Evolutionary conservation across 1,140 invertebrate genomes (phyloP).

Genomic region (Thaumetopoea pityocampa): DNA sequence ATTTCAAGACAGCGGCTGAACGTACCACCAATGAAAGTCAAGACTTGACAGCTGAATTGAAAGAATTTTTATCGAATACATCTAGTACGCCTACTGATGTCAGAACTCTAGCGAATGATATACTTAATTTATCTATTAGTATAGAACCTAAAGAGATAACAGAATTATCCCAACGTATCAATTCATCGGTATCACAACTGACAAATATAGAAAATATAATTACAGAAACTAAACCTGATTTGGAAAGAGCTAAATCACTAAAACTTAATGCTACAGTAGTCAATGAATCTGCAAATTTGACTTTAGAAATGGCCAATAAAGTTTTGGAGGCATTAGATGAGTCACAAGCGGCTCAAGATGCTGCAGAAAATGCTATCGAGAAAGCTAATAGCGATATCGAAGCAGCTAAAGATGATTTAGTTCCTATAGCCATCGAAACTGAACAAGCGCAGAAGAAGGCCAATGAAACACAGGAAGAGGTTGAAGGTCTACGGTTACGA

Average conservation of each 20-base stretch:
- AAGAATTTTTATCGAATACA: slow-evolving; percentile 84
- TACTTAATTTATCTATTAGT: slow-evolving; percentile 78
- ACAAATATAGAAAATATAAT: slow-evolving; percentile 95
- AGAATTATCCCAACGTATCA: slow-evolving; percentile 88
- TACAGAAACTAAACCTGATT: slow-evolving; percentile 87
- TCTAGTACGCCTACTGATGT: slow-evolving; percentile 90
- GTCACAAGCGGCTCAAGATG: slow-evolving; percentile 85
- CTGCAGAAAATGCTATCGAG: slow-evolving; percentile 86
- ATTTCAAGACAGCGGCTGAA: slow-evolving; percentile 72
- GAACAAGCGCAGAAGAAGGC: slow-evolving; percentile 84
- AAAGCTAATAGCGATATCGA: slow-evolving; percentile 88
- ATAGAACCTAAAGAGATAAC: slow-evolving; percentile 90
- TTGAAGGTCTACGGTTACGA: slow-evolving; percentile 80
- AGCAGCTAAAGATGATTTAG: slow-evolving; percentile 85
- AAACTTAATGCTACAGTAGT: slow-evolving; percentile 86
- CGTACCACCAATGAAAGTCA: slow-evolving; percentile 74
- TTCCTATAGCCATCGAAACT: slow-evolving; percentile 80
- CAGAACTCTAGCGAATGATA: slow-evolving; percentile 84
- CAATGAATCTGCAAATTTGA: slow-evolving; percentile 81
- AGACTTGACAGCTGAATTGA: slow-evolving; percentile 81
- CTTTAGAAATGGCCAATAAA: slow-evolving; percentile 77
- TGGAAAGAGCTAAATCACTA: slow-evolving; percentile 83
- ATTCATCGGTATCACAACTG: slow-evolving; percentile 88
- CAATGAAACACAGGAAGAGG: slow-evolving; percentile 82
- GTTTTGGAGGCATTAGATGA: slow-evolving; percentile 79